These are phyloP conservation scores for Sitta europaea DNA, from an alignment of 2,113 vertebrate genomes.

Conservation along the genomic window DNA sequence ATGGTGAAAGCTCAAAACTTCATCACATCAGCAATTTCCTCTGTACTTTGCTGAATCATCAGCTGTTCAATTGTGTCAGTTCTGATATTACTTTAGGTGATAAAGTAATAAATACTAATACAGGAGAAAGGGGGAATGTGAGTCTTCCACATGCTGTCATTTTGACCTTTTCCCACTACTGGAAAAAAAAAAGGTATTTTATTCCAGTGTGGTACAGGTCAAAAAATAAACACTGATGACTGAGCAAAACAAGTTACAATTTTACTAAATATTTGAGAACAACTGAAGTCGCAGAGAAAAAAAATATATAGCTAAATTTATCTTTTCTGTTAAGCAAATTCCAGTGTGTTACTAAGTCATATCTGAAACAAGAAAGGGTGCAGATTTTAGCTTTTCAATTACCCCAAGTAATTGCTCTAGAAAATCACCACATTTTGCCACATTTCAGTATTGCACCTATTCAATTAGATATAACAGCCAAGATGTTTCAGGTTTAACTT, in stretches of 20 bases:
- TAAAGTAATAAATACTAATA: not conserved
- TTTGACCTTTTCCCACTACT: not conserved
- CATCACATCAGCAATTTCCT: not conserved
- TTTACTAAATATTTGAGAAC: not conserved
- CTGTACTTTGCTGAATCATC: not conserved
- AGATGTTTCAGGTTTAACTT: not conserved
- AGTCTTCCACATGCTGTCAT: not conserved
- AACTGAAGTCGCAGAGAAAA: not conserved
- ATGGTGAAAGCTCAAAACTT: not conserved
- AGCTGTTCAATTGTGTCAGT: fast-evolving
- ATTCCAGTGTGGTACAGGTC: not conserved
- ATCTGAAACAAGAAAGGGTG: not conserved
- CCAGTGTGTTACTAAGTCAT: fast-evolving
- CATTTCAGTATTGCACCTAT: not conserved
- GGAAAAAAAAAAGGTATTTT: not conserved
- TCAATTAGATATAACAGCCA: not conserved
- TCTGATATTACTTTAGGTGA: not conserved
- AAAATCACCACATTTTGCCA: not conserved
- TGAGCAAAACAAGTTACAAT: not conserved
- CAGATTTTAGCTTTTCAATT: not conserved
- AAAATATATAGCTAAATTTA: not conserved
- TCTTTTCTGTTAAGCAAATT: not conserved
- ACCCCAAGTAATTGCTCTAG: not conserved
- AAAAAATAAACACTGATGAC: not conserved
- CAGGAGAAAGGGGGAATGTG: not conserved